These are phyloP conservation scores for Leucopsar rothschildi DNA, from an alignment of 2,113 vertebrate species.

Conservation along the genomic window DNA sequence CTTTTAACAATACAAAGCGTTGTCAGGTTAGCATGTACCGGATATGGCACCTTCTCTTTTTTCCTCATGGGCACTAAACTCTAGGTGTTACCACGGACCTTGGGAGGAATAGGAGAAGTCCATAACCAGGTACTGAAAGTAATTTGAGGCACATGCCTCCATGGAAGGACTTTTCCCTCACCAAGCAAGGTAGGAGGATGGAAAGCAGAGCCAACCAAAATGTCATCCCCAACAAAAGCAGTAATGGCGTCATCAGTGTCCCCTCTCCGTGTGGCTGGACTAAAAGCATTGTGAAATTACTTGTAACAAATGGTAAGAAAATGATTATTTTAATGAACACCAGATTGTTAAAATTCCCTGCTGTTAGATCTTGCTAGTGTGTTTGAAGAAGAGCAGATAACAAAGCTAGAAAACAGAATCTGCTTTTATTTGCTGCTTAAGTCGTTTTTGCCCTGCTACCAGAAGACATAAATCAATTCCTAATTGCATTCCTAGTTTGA, in stretches of 20 bases:
- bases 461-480: conserved; percentile 27
- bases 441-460: not conserved
- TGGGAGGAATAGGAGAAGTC: not conserved
- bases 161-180: not conserved
- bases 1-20: not conserved
- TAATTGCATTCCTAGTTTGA: not conserved
- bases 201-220: not conserved
- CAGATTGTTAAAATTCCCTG: not conserved
- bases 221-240: not conserved
- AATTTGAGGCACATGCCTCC: not conserved
- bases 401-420: not conserved
- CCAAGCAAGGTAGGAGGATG: not conserved
- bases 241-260: not conserved
- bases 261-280: not conserved
- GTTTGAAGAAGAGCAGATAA: not conserved
- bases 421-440: conserved; percentile 6
- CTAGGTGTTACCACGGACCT: not conserved
- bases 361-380: not conserved
- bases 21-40: rapidly evolving
- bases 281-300: not conserved
- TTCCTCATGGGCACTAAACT: not conserved
- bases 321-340: not conserved
- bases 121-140: not conserved
- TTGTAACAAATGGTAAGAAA: not conserved
- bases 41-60: not conserved